Conservation (phyloP, 2,888 invertebrate genomes). For the Caenorhabditis sinica region DNA sequence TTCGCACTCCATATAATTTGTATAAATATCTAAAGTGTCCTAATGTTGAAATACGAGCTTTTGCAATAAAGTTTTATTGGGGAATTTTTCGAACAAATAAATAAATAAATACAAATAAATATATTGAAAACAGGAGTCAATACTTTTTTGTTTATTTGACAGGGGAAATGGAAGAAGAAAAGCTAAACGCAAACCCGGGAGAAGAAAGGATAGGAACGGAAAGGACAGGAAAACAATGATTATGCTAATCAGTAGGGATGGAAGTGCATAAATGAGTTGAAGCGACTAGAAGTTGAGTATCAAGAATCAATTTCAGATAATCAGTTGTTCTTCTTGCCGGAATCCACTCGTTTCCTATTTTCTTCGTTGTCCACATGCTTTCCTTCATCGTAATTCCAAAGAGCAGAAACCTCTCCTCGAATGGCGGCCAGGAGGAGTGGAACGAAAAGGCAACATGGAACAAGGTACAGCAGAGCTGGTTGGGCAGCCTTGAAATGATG, state of each 20-base stretch:
- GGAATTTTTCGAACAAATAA: conserved; percentile 25
- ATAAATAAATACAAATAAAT: conserved; percentile 37
- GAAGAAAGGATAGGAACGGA: conserved; percentile 30
- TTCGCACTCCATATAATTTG: conserved; percentile 10
- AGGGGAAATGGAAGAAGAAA: conserved; percentile 1
- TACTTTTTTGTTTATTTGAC: conserved; percentile 24
- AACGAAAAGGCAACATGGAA: conserved; percentile 95
- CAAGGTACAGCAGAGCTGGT: conserved; percentile 96
- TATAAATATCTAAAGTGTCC: conserved; percentile 9
- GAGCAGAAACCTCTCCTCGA: conserved; percentile 90
- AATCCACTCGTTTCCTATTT: conserved; percentile 71
- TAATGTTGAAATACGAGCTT: not conserved
- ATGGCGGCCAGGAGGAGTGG: conserved; percentile 92
- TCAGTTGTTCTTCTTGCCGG: conserved; percentile 72
- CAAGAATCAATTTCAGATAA: not conserved
- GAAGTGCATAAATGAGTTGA: not conserved
- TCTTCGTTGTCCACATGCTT: conserved; percentile 81
- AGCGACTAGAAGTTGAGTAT: conserved; percentile 10
- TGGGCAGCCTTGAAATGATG: conserved; percentile 93
- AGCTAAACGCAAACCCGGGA: conserved; percentile 50
- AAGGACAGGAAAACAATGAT: conserved; percentile 17
- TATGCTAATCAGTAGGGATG: conserved; percentile 35
- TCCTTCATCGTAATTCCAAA: conserved; percentile 83
- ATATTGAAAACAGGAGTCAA: not conserved
- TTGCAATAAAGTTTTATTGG: conserved; percentile 8